Evolutionary conservation across 2,888 invertebrate genomes (phyloP).

Genomic region (Andrena bicolor): DNA sequence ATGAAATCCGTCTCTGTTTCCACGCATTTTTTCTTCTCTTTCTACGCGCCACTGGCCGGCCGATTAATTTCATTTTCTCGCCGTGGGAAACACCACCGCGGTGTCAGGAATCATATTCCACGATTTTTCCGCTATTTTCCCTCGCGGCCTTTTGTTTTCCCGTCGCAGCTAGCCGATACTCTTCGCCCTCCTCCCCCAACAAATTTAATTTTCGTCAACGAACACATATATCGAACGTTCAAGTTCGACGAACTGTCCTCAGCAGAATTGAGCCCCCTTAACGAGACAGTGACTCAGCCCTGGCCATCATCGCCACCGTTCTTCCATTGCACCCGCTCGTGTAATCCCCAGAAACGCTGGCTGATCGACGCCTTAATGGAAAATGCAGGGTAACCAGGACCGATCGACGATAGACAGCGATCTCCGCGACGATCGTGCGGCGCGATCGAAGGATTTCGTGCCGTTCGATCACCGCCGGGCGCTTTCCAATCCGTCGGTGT

Average conservation of each 20-base stretch:
- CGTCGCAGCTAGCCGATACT: background rate
- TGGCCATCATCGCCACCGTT: too few relatives aligned
- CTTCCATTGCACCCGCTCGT: too few relatives aligned
- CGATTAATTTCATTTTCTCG: constrained; percentile 53
- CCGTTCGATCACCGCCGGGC: background rate
- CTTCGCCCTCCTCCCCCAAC: background rate
- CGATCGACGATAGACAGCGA: background rate
- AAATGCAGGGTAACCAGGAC: constrained; percentile 26
- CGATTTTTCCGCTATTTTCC: background rate
- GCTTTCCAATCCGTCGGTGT: constrained; percentile 21
- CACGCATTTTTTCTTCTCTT: constrained; percentile 8
- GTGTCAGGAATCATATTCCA: constrained; percentile 46
- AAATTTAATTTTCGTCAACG: too few relatives aligned
- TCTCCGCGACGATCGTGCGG: constrained; percentile 11
- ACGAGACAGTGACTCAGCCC: too few relatives aligned
- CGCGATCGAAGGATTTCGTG: constrained; percentile 33
- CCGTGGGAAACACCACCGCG: constrained; percentile 21
- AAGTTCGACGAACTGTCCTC: too few relatives aligned
- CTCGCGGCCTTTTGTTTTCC: background rate
- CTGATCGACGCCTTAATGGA: constrained; percentile 33
- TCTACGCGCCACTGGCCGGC: constrained; percentile 8
- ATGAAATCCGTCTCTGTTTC: constrained; percentile 34
- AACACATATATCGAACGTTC: too few relatives aligned
- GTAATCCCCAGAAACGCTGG: constrained; percentile 12
- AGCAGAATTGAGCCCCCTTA: too few relatives aligned